Conservation (phyloP, 1,140 invertebrate species). For the Pristionchus pacificus region DNA sequence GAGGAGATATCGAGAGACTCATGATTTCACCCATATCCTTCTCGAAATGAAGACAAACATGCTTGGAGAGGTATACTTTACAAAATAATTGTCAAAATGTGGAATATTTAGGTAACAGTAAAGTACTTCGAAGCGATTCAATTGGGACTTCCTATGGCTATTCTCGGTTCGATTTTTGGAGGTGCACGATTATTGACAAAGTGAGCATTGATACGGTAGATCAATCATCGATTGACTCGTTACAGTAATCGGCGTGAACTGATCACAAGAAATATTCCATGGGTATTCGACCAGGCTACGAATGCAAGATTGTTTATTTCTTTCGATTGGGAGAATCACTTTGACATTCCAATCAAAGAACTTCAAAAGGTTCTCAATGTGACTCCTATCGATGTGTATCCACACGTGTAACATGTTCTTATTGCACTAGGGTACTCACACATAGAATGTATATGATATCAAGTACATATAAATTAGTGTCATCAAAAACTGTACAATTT, state of each 20-base stretch:
- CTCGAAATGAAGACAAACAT: constrained; percentile 91
- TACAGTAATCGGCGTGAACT: constrained; percentile 31
- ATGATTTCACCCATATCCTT: constrained; percentile 86
- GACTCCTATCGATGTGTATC: constrained; percentile 6
- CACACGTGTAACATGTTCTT: neutral
- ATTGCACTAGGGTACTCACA: no score
- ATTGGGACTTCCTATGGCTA: constrained; percentile 81
- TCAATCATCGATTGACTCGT: constrained; percentile 12
- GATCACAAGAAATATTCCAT: constrained; percentile 28
- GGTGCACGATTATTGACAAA: constrained; percentile 67
- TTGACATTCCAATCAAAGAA: constrained; percentile 23
- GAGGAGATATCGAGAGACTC: constrained; percentile 86
- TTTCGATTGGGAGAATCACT: constrained; percentile 41
- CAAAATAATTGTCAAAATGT: neutral
- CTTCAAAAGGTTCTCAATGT: constrained; percentile 33
- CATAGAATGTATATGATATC: no score
- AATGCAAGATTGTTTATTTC: constrained; percentile 34
- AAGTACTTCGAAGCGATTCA: constrained; percentile 96
- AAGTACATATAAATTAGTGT: no score
- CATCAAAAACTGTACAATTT: no score
- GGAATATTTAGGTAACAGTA: constrained; percentile 66
- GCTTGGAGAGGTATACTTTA: constrained; percentile 71
- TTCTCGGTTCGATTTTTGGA: constrained; percentile 79
- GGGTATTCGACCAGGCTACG: constrained; percentile 30
- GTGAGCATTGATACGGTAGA: constrained; percentile 21